Conservation (phyloP, 2,797 vertebrate genomes). For the Holocentrus rufus region DNA sequence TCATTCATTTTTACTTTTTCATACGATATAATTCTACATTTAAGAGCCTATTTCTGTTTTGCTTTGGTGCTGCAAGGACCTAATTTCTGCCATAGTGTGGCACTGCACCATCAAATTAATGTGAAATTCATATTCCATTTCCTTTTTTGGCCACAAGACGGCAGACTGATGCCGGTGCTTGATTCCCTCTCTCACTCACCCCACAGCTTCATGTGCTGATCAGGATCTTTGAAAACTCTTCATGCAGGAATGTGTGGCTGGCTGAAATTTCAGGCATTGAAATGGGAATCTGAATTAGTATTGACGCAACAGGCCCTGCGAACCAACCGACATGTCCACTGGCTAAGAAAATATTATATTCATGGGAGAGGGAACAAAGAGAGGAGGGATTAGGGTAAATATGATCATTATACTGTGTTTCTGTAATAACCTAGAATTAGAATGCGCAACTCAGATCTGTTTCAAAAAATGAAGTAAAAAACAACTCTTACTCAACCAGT, state of each 20-base stretch:
- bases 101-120: constrained; percentile 48
- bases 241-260: constrained; percentile 14
- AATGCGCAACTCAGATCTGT: constrained; percentile 1
- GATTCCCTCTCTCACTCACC: constrained; percentile 32
- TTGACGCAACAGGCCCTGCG: not conserved
- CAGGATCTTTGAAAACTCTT: constrained; percentile 40
- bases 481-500: not conserved
- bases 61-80: too few species aligned
- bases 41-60: too few species aligned
- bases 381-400: not conserved
- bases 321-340: constrained; percentile 1
- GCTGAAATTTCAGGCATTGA: constrained; percentile 22
- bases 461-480: constrained; percentile 4
- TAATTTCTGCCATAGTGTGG: constrained; percentile 60
- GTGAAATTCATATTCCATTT: constrained; percentile 6
- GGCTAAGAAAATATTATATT: not conserved
- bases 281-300: constrained; percentile 28
- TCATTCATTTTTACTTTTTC: too few species aligned
- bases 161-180: constrained; percentile 27
- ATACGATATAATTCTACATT: too few species aligned
- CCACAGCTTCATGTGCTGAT: constrained; percentile 32
- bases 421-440: not conserved
- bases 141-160: not conserved
- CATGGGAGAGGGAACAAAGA: not conserved
- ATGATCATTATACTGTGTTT: too few species aligned